Percentiles rank a stretch among this genome's conserved stretches.
These are phyloP conservation scores for Trachelus tabidus DNA, from an alignment of 2,888 invertebrate species.

Conservation along the genomic window DNA sequence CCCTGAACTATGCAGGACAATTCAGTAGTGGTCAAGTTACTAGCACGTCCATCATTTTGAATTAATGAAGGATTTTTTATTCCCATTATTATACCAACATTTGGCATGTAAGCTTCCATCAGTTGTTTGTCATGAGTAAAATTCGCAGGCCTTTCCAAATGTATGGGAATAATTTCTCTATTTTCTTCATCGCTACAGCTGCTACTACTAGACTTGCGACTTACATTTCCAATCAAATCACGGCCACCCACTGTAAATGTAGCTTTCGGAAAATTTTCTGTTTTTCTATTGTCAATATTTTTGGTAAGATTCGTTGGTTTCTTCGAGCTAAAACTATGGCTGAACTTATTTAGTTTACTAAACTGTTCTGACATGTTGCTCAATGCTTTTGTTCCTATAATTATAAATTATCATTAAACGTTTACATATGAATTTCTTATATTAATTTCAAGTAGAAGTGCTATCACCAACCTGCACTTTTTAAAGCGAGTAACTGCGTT, in stretches of 20 bases:
- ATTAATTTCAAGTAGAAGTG: background rate
- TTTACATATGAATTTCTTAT: background rate
- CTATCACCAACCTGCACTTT: conserved; percentile 74
- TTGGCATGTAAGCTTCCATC: conserved; percentile 72
- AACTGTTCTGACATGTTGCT: conserved; percentile 89
- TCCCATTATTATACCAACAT: conserved; percentile 75
- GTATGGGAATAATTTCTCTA: conserved; percentile 62
- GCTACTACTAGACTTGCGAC: conserved; percentile 69
- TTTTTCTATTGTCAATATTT: conserved; percentile 36
- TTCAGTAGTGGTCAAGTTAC: background rate
- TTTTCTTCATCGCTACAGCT: conserved; percentile 71
- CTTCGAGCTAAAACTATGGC: conserved; percentile 72
- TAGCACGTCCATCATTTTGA: conserved; percentile 22
- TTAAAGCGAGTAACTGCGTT: conserved; percentile 83
- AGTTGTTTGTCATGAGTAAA: conserved; percentile 51
- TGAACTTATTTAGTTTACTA: conserved; percentile 82
- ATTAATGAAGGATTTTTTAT: conserved; percentile 45
- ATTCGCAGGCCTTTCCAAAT: conserved; percentile 40
- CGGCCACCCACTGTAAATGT: conserved; percentile 55
- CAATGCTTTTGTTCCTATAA: conserved; percentile 83
- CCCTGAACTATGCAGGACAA: conserved; percentile 9
- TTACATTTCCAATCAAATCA: conserved; percentile 63
- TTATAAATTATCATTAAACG: conserved; percentile 14
- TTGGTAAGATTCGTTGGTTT: conserved; percentile 47
- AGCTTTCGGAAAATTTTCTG: conserved; percentile 40